These are phyloP conservation scores for Zosterops lateralis DNA, from an alignment of 2,113 vertebrate genomes.

Conservation along the genomic window DNA sequence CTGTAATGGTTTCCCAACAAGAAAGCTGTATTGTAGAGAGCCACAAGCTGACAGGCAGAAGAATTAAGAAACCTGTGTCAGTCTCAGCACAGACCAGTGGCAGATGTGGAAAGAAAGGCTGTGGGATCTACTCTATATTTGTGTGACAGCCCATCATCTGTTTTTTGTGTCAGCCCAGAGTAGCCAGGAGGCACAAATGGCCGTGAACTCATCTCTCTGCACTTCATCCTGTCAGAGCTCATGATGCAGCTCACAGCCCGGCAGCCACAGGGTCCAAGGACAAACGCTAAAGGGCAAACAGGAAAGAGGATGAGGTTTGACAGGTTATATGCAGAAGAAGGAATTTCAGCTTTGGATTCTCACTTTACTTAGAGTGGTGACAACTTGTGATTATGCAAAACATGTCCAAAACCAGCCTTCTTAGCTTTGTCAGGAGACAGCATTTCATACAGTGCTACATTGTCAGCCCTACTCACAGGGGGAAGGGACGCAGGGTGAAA, in stretches of 20 bases:
- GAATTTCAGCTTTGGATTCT: neutral
- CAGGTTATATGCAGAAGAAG: neutral
- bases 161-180: constrained; percentile 23
- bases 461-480: neutral
- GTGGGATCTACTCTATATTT: neutral
- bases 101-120: neutral
- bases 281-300: neutral
- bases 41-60: constrained; percentile 9
- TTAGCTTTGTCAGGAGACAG: neutral
- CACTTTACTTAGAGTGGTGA: neutral
- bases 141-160: constrained; percentile 7
- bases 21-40: neutral
- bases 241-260: neutral
- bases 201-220: neutral
- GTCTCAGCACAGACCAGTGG: neutral
- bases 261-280: neutral
- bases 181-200: constrained; percentile 1
- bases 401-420: neutral
- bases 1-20: neutral
- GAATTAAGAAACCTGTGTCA: neutral
- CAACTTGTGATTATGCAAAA: neutral
- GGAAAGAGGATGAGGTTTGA: neutral
- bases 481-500: neutral
- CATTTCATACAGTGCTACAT: neutral
- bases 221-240: neutral